These are phyloP conservation scores for Pollachius pollachius DNA, from an alignment of 2,113 vertebrate species.

Conservation along the genomic window DNA sequence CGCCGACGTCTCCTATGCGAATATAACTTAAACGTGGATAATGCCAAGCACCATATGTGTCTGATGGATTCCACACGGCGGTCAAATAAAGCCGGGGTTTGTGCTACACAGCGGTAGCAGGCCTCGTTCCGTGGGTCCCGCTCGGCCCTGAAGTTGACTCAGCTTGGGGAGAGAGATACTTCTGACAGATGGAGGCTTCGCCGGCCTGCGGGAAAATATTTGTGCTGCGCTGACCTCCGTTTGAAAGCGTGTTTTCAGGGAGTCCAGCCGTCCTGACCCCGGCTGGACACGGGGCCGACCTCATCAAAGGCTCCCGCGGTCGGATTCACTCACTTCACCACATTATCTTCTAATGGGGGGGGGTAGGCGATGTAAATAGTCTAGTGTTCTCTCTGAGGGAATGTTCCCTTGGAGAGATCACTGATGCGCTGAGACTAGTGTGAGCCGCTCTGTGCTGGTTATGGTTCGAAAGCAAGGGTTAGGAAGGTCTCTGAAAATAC, in stretches of 20 bases:
- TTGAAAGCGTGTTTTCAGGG: conserved; percentile 63
- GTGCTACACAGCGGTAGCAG: neutral
- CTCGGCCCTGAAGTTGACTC: conserved; percentile 67
- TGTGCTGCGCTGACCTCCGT: conserved; percentile 69
- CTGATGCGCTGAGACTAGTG: too few species aligned
- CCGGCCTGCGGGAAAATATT: conserved; percentile 71
- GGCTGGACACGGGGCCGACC: conserved; percentile 51
- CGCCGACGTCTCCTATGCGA: neutral
- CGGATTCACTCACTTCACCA: conserved; percentile 23
- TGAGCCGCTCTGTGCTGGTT: too few species aligned
- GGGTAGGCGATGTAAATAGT: too few species aligned
- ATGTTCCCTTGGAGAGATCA: neutral
- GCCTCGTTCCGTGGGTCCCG: conserved; percentile 21
- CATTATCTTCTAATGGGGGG: conserved; percentile 1
- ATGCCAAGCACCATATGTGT: conserved; percentile 7
- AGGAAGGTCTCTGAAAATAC: too few species aligned
- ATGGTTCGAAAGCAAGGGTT: too few species aligned
- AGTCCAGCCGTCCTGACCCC: conserved; percentile 57
- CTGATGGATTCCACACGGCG: conserved; percentile 37
- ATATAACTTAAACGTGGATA: neutral
- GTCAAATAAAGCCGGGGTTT: conserved; percentile 44
- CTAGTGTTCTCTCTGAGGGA: neutral
- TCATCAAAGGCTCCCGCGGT: conserved; percentile 58
- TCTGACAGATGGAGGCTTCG: conserved; percentile 65
- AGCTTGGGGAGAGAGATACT: conserved; percentile 66